Evolutionary conservation across 2,113 vertebrate genomes (phyloP).

Genomic region (Tilapia sparmanii): DNA sequence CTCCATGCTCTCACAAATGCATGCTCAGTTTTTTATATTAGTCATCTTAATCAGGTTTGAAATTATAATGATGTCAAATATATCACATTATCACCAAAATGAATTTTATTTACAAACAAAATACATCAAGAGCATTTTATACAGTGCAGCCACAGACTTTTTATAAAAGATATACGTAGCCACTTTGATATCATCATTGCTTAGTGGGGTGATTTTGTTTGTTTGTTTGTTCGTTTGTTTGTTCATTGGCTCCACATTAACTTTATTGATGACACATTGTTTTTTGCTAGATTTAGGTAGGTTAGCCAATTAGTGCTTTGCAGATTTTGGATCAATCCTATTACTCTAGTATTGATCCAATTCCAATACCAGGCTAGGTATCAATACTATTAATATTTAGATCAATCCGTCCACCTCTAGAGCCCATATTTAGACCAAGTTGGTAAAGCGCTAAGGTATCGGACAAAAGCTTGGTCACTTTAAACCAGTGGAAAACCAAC

Average conservation of each 20-base stretch:
- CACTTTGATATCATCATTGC: not conserved
- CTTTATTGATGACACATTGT: not conserved
- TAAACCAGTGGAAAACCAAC: not conserved
- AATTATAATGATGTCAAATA: not conserved
- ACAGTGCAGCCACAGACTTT: not conserved
- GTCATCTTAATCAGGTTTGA: not conserved
- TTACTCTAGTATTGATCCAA: accelerated
- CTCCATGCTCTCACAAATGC: not conserved
- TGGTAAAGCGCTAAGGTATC: not conserved
- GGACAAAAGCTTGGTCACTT: not conserved
- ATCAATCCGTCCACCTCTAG: not conserved
- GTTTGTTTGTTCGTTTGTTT: accelerated
- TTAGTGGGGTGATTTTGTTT: not conserved
- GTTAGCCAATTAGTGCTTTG: not conserved
- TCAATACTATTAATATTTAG: not conserved
- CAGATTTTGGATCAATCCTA: not conserved
- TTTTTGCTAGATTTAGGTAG: not conserved
- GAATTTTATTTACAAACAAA: not conserved
- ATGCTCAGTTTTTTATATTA: not conserved
- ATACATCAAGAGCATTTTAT: not conserved
- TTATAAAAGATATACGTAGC: not conserved
- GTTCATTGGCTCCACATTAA: not conserved
- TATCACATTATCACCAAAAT: not conserved
- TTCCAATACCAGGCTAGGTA: not conserved
- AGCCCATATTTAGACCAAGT: not conserved